Base-by-base conservation (phyloP, 2,113 vertebrate species). In the Ceratotherium simum region DNA sequence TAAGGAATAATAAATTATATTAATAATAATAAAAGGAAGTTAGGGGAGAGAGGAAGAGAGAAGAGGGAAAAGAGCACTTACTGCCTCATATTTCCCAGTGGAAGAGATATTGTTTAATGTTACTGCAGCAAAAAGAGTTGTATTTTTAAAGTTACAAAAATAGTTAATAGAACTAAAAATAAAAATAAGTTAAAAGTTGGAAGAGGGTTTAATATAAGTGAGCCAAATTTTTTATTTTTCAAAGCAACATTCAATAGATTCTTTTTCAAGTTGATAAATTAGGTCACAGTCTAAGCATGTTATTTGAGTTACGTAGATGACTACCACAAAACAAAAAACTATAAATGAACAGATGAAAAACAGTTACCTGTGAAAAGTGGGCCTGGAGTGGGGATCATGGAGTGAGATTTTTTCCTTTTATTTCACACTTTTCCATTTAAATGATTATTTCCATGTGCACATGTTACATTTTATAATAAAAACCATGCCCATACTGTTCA, bases 391-490 rank as follows among this genome's bases (percentile, higher is more conserved):
- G 65, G 13, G 20, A 60, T 93, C 85, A 73, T 33, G 21, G 56
- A 75, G 46, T 75, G 72, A 88, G 65, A 42, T 72, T 97, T 97
- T 94, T 87, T 65, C 36, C 67, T 36, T 94, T 94, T 85, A 54
- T 81, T 97, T 94, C 86, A 95, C 94, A 84, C 42, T 31, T 93
- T 90, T 56, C 75, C 79, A 69, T 76, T 97, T 88, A 90, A 80
- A 62, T 84, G 46, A 95, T 97, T 85, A 62, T 95, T 95, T 95
- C 95, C 91, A 96, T 60, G n/a, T 94, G 76, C 42, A 92, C 21
- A 2, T 80, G 60, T 81, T 95, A 33, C 23, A 65, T 93, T 73
- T 84, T 92, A 70, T 97, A 92, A 92, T 42, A 97, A 94, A 72
- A 90, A 85, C 93, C 83, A 90, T 76, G 21, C 29, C 73, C 11